Base-by-base conservation (phyloP, 2,797 vertebrate species). In the Tapera naevia region DNA sequence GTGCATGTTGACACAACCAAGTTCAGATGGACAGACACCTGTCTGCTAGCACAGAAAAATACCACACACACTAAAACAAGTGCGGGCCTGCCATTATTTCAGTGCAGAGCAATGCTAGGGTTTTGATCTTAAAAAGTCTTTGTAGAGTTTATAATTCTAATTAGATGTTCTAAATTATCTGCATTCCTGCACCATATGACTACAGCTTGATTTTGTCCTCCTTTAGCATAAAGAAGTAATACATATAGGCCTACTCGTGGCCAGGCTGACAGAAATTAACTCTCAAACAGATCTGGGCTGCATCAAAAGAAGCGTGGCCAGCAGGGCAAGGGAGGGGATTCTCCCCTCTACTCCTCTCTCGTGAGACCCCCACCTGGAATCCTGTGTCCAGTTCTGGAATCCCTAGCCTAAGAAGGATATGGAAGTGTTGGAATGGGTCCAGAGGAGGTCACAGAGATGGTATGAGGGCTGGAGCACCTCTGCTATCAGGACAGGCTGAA, bases 181-280 rank as follows among this genome's bases (percentile, higher is more conserved):
- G n/a, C 54, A 7, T 3, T 12, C 33, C 67, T 2, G 10, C 19
- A 50, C 6, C 1, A n/a, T 33, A 8, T 0, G 11, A 33, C 30
- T 30, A 35, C 3, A 60, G n/a, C 33, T 62, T 27, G 37, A 58
- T 37, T 74, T 87, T 17, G 39, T 21, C 19, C 18, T 58, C 37
- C 56, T 67, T 57, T 16, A 58, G 41, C 21, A 11, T 13, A 4
- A 62, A 51, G 32, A 5, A 57, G 6, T 7, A 7, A 43, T 0
- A 8, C 1, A 3, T 1, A 17, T 1, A 6, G 4, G 15, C 3
- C 45, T 41, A 1, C 2, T 64, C 35, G 2, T 0, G 22, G 73
- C 27, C 19, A n/a, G 61, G 71, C 27, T 43, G 72, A 46, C 3
- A 69, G 28, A 23, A 37, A 13, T 9, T 3, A 18, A 22, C 50